Evolutionary conservation across 2,888 invertebrate species (phyloP).

Genomic region (Torymus auratus): DNA sequence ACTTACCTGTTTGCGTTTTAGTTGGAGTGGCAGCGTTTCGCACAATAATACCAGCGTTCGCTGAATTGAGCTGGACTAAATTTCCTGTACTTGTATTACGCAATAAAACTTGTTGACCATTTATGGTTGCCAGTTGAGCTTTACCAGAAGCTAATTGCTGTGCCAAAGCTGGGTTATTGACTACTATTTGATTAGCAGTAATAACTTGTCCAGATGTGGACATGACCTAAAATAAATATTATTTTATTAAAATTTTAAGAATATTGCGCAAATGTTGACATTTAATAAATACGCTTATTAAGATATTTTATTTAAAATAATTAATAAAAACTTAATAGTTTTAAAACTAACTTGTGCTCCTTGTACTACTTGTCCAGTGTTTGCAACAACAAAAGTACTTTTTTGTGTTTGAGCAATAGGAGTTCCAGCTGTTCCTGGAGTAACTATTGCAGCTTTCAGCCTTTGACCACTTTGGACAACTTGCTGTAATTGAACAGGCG

Average conservation of each 20-base stretch:
- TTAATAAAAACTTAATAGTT: neutral
- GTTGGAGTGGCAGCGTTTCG: constrained; percentile 68
- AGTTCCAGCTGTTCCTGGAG: constrained; percentile 61
- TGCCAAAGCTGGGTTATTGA: constrained; percentile 85
- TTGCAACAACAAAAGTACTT: constrained; percentile 70
- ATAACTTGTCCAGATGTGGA: constrained; percentile 72
- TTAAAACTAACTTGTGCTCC: constrained; percentile 62
- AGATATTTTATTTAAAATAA: neutral
- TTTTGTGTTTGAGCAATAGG: constrained; percentile 67
- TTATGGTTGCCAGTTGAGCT: constrained; percentile 89
- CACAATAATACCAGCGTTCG: constrained; percentile 70
- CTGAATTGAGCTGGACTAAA: constrained; percentile 79
- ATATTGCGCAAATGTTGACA: neutral
- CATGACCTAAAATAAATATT: constrained; percentile 75
- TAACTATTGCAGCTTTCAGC: constrained; percentile 64
- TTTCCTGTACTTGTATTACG: constrained; percentile 84
- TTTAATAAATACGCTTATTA: neutral
- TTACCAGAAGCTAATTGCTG: constrained; percentile 90
- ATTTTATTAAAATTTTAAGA: constrained; percentile 35
- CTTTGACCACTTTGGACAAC: constrained; percentile 66
- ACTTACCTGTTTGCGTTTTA: constrained; percentile 57
- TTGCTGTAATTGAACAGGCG: constrained; percentile 63
- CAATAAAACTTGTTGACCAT: constrained; percentile 91
- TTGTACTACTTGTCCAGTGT: constrained; percentile 73
- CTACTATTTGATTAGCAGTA: constrained; percentile 83